A percentile compares a stretch with the other conserved stretches of the same genome.
phyloP scores from a whole-genome alignment of 1,140 invertebrate species.

The Euura lappo region DNA sequence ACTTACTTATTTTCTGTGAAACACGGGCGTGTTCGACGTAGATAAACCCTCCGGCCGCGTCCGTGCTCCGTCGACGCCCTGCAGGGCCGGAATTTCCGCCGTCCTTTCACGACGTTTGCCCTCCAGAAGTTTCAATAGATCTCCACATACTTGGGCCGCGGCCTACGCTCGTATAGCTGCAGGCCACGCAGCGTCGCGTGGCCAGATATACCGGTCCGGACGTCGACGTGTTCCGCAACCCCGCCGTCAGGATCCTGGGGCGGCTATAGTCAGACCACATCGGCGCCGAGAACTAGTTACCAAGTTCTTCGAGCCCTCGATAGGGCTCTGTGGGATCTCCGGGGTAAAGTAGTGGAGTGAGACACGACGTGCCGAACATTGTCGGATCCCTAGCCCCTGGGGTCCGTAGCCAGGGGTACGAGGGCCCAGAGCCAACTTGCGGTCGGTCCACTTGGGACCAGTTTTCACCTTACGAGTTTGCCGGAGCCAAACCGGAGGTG shows the following conservation, averaged over 20 bases:
- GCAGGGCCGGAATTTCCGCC: not conserved
- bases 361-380: conserved; percentile 6
- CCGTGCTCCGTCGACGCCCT: not conserved
- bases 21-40: not conserved
- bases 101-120: not conserved
- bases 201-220: not conserved
- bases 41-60: not conserved
- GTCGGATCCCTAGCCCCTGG: not conserved
- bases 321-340: not conserved
- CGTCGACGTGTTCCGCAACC: not conserved
- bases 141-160: not conserved
- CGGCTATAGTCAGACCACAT: not conserved
- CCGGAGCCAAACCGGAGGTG: no score
- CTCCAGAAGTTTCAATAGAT: not conserved
- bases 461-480: not conserved
- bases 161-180: not conserved
- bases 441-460: not conserved
- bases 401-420: not conserved
- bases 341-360: not conserved
- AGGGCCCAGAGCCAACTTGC: not conserved
- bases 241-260: not conserved
- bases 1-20: not conserved
- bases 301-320: not conserved
- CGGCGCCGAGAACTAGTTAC: not conserved
- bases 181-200: not conserved